Evolutionary conservation across 2,113 vertebrate genomes (phyloP), one percentile per base, ranked within the genome.

Genomic region (Anolis carolinensis): DNA sequence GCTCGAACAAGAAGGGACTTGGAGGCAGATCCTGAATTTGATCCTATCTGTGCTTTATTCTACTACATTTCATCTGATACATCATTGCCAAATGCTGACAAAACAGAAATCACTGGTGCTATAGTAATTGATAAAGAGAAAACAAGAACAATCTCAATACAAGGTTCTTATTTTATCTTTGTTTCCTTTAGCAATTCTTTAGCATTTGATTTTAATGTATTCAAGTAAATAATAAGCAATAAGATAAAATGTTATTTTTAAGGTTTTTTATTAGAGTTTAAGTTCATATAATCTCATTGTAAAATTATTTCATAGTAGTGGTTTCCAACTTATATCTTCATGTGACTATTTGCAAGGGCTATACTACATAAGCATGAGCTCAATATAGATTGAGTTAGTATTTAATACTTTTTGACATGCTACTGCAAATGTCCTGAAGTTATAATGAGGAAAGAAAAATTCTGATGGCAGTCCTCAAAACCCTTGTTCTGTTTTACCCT

Each of bases 31-130:
- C 99, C 99, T 1, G 98, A 99, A 95, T 99, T 99, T 93, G 99
- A 99, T 92, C 98, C 98, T 0, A 97, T 99, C 93, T 99, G 99
- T 97, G 98, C 98, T 97, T 95, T 99, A 89, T 99, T 99, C 96
- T 99, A 99, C 96, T 98, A 97, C 96, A 91, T 99, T 90, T 97
- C 96, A 65, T 98, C 97, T 52, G 99, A 99, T 70, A 93, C 96
- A 44, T 90, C 94, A 7, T 93, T 99, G 82, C 96, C 96, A 50
- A 92, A 96, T 74, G 96, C 93, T 20, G 95, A 97, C 71, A 92
- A 93, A 93, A 97, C 86, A 82, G 96, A 97, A 93, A 92, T 98
- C 92, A 97, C 96, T 0, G 99, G 98, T 48, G 97, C 97, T 84
- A 96, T 99, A 50, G 95, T 99, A 89, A 96, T 99, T 91, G 97